Evolutionary conservation across 23 tunicate species (phyloP).

Genomic region (Trididemnum clinides): DNA sequence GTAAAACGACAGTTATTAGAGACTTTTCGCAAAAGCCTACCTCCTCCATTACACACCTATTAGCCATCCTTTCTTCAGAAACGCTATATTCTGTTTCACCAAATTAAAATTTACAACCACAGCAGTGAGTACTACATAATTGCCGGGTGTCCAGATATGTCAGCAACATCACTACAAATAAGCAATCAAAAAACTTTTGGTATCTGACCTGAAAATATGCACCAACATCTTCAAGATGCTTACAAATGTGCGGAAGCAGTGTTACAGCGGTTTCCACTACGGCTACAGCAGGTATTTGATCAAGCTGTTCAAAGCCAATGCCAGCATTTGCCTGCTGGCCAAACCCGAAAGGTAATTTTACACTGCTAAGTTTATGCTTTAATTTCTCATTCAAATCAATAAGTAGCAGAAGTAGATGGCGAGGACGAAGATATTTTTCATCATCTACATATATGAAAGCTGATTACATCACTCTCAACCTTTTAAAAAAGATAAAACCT

Average conservation of each 20-base stretch:
- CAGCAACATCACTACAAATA: no score
- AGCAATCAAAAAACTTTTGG: no score
- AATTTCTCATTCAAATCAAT: conserved; percentile 59
- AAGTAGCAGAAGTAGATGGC: conserved; percentile 45
- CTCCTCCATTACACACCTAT: no score
- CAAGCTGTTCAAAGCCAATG: conserved; percentile 65
- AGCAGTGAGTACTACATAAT: no score
- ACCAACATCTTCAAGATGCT: conserved; percentile 43
- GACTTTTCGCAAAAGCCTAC: no score
- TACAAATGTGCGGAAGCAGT: conserved; percentile 44
- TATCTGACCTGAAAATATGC: conserved; percentile 33
- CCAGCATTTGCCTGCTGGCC: conserved; percentile 33
- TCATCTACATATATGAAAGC: background rate
- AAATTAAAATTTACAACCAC: no score
- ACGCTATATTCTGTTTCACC: no score
- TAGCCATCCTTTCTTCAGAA: no score
- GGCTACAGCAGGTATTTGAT: conserved; percentile 18
- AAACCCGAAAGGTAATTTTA: conserved; percentile 26
- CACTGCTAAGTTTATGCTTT: conserved; percentile 21
- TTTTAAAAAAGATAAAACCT: no score
- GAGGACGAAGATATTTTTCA: conserved; percentile 35
- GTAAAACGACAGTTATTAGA: no score
- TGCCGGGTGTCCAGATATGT: no score
- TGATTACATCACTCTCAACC: no score
- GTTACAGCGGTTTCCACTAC: conserved; percentile 15